Evolutionary conservation across 2,113 vertebrate genomes (phyloP).

Genomic region (Menidia beryllina): DNA sequence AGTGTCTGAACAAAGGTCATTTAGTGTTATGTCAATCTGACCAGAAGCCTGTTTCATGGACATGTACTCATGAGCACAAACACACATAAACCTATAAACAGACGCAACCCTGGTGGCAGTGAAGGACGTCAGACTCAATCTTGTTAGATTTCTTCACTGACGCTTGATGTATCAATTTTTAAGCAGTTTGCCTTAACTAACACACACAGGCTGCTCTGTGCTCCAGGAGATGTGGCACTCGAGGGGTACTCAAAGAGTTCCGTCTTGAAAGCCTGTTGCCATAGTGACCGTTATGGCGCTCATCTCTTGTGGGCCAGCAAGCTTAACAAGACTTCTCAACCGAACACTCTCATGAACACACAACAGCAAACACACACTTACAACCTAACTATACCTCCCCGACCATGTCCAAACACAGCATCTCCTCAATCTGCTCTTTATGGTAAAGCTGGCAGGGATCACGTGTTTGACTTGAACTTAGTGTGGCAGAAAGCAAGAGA

Average conservation of each 20-base stretch:
- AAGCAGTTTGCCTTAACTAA: conserved; percentile 70
- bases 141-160: conserved; percentile 75
- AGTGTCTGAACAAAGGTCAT: conserved; percentile 18
- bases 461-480: conserved; percentile 63
- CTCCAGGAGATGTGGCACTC: conserved; percentile 71
- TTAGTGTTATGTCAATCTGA: conserved; percentile 42
- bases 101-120: conserved; percentile 63
- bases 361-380: conserved; percentile 2
- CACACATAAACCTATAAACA: conserved; percentile 44
- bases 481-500: conserved; percentile 42
- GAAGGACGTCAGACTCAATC: conserved; percentile 72
- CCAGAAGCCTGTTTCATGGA: conserved; percentile 50
- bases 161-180: conserved; percentile 82
- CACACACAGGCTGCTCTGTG: conserved; percentile 57
- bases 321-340: conserved; percentile 72
- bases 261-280: conserved; percentile 81
- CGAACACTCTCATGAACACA: conserved; percentile 35
- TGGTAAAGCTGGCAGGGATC: conserved; percentile 32
- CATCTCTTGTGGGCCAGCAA: conserved; percentile 73
- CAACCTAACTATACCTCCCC: neutral
- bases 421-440: conserved; percentile 60
- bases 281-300: conserved; percentile 81
- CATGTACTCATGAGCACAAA: conserved; percentile 59
- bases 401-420: conserved; percentile 27
- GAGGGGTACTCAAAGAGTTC: conserved; percentile 73